phyloP scores from a whole-genome alignment of 2,113 vertebrate genomes.

The Oreotragus oreotragus region DNA sequence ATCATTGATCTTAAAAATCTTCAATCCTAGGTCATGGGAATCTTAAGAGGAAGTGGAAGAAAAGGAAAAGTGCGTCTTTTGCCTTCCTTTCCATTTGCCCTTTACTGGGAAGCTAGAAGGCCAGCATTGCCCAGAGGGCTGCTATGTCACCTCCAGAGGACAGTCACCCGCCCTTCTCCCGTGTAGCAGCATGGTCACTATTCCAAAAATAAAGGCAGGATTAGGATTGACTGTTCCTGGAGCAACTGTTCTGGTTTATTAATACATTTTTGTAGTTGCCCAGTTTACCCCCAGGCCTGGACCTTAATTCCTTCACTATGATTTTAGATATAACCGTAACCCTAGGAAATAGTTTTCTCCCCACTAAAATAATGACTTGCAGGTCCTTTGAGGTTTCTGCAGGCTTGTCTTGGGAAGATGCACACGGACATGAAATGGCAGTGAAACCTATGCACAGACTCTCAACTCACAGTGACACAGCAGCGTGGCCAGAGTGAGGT shows the following conservation, averaged over 20 bases:
- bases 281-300: not conserved
- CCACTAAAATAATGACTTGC: not conserved
- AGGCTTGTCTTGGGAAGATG: not conserved
- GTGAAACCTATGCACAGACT: not conserved
- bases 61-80: not conserved
- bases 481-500: not conserved
- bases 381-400: not conserved
- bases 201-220: conserved; percentile 74
- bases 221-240: conserved; percentile 60
- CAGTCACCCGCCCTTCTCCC: not conserved
- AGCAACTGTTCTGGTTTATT: conserved; percentile 64
- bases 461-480: conserved; percentile 24
- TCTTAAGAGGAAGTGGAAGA: not conserved
- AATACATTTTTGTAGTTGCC: conserved; percentile 62
- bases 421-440: not conserved
- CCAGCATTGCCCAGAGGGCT: not conserved
- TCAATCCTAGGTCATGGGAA: not conserved
- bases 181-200: conserved; percentile 59
- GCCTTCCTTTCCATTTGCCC: conserved; percentile 8
- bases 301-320: conserved; percentile 11
- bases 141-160: conserved; percentile 57
- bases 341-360: not conserved
- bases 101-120: not conserved
- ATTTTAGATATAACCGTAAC: not conserved
- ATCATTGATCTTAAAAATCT: not conserved